Base-by-base conservation (phyloP, 2,888 invertebrate species). In the Aricia artaxerxes region DNA sequence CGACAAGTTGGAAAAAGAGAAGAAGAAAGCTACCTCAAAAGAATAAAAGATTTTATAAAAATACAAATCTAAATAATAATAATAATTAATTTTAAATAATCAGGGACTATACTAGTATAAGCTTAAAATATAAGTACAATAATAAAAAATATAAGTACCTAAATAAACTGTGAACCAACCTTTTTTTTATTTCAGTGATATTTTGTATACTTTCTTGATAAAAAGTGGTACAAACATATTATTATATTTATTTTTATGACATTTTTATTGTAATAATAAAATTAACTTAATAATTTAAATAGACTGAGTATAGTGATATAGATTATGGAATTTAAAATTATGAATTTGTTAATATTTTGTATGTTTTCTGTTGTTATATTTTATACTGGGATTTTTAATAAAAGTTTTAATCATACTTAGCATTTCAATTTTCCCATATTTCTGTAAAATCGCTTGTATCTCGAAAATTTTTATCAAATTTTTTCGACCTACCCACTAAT, bases 1-100 rank as follows among this genome's bases (percentile, higher is more conserved):
- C 80, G 89, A 89, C 80, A 87, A 88, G 38, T 85, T 92, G 72
- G 91, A 91, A 1, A 88, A 89, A 80, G 85, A 85, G 78, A 84
- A 88, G 83, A 87, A 85, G 60, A 81, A 83, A 83, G 83, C 83
- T n/a, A 40, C 49, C 11, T 44, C 44, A 64, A 64, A 24, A 24
- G 24, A 64, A 64, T 64, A 64, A 7, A 31, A 9, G 7, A 7
- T 31, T 31, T 1, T 31, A 31, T 24, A 31, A 16, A 60, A 16
- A 13, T 57, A 60, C 4, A 60, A 60, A 4, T 4, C 1, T 64
- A 9, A 9, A 24, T 24, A 7, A 7, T 9, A 24, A 9, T 61
- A 61, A 1, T 61, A n/a, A 1, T 61, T 9, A 24, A 61, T 6
- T 24, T 61, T 7, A 61, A 61, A 6, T 7, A 1, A 6, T 64